These are phyloP conservation scores for Leptinotarsa undecemlineata DNA, from an alignment of 1,140 invertebrate genomes.

Conservation along the genomic window DNA sequence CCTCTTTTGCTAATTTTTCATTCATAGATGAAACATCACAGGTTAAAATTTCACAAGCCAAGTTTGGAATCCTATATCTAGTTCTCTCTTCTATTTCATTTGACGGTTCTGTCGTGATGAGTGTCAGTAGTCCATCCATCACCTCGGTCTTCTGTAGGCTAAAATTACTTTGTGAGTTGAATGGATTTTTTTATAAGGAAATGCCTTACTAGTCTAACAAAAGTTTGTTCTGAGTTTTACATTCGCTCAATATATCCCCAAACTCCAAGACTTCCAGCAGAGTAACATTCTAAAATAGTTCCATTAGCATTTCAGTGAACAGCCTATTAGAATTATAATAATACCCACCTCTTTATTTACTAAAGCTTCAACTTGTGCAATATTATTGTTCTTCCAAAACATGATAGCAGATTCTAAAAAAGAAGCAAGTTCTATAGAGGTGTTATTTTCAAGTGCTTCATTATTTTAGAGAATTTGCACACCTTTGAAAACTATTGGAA, in stretches of 20 bases:
- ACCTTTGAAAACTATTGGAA: slow-evolving; percentile 40
- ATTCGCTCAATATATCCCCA: slow-evolving; percentile 94
- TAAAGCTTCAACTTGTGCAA: slow-evolving; percentile 73
- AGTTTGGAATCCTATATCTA: slow-evolving; percentile 88
- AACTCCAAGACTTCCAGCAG: slow-evolving; percentile 89
- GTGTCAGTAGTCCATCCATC: slow-evolving; percentile 81
- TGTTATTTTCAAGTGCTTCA: slow-evolving; percentile 16
- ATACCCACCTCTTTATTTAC: slow-evolving; percentile 73
- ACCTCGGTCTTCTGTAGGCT: slow-evolving; percentile 84
- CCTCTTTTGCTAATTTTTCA: slow-evolving; percentile 80
- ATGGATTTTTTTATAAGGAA: not conserved
- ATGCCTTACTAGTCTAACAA: slow-evolving; percentile 88
- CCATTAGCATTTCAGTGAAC: slow-evolving; percentile 23
- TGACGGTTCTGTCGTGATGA: slow-evolving; percentile 85
- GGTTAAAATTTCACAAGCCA: slow-evolving; percentile 92
- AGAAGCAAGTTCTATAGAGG: not conserved
- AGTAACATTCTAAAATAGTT: slow-evolving; percentile 76
- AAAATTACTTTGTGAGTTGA: slow-evolving; percentile 46
- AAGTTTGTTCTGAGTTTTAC: slow-evolving; percentile 89
- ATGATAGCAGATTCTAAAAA: slow-evolving; percentile 57
- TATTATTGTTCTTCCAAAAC: slow-evolving; percentile 82
- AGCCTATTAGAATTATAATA: not conserved
- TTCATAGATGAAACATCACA: slow-evolving; percentile 84
- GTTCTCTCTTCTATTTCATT: slow-evolving; percentile 74
- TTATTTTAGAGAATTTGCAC: slow-evolving; percentile 23